Evolutionary conservation across 2,113 vertebrate genomes (phyloP), one percentile per base, ranked within the genome.

Genomic region (Jaculus jaculus): DNA sequence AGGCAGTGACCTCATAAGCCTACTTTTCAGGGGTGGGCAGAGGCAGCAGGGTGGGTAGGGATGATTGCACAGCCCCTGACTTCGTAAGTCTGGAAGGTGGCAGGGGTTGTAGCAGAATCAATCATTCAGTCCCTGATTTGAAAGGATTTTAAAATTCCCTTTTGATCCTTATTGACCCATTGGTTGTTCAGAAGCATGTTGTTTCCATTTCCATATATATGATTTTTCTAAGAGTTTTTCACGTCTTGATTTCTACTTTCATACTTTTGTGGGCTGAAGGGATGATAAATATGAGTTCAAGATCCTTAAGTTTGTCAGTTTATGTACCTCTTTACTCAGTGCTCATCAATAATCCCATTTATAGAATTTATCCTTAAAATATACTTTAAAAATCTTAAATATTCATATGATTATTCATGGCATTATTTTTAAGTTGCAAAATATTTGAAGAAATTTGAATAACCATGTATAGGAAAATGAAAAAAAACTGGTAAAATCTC

Each of bases 341-440:
- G 42, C 8, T 47, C 24, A 24, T 91, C 3, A 30, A 47, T 39
- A 91, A 60, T 60, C 58, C 21, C 23, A 58, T 28, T 63, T 92
- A n/a, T 58, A 89, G 39, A 85, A 92, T 82, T 86, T 81, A 77
- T 63, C 51, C 24, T 75, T 34, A 92, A 86, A 28, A 77, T 71
- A 58, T 80, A 51, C 2, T 18, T 91, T 42, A 26, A 61, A 86
- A 75, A 74, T 85, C 63, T 92, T 81, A 89, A 2, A 30, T 69
- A 65, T 24, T 11, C 15, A 58, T 39, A 60, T 60, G 10, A 16
- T 42, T 94, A 92, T 66, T 86, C 9, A 66, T 78, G 82, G 58
- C 13, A 82, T 71, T 37, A 78, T 37, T 72, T 28, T 23, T 51
- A 72, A 17, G 1, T 78, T 21, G 21, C 26, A 82, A 91, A 93